A percentile compares a stretch with the other conserved stretches of the same genome.
These are phyloP conservation scores for Neodiprion fabricii DNA, from an alignment of 1,140 invertebrate genomes.

Conservation along the genomic window DNA sequence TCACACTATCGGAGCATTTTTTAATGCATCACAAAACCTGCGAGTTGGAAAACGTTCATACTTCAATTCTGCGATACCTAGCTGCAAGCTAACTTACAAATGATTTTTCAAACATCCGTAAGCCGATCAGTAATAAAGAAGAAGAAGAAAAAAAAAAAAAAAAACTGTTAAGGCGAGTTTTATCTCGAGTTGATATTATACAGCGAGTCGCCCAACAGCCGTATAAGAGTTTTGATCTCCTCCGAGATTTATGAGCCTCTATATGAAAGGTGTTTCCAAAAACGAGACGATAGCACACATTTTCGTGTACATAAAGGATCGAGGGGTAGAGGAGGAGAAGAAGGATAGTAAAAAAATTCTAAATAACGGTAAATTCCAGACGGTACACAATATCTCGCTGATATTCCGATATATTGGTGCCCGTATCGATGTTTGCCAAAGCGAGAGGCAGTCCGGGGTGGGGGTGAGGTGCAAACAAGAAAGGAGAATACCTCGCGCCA, in stretches of 20 bases:
- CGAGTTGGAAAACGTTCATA: too few species aligned
- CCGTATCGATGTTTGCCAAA: constrained; percentile 47
- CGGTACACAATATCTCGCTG: constrained; percentile 38
- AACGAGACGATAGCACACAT: too few species aligned
- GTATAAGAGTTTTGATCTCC: background rate
- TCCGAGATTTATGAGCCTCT: background rate
- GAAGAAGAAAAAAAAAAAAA: too few species aligned
- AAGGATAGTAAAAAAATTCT: background rate
- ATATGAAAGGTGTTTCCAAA: background rate
- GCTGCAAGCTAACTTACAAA: too few species aligned
- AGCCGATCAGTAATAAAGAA: too few species aligned
- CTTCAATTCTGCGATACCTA: too few species aligned
- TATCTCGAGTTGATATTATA: too few species aligned
- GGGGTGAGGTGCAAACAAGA: constrained; percentile 54
- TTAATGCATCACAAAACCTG: too few species aligned
- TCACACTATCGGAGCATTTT: too few species aligned
- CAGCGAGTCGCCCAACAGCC: too few species aligned
- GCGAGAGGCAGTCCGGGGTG: constrained; percentile 23
- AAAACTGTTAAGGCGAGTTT: too few species aligned
- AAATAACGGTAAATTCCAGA: constrained; percentile 15
- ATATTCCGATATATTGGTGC: constrained; percentile 53
- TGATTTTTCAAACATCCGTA: too few species aligned
- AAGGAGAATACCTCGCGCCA: constrained; percentile 46
- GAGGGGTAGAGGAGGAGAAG: background rate
- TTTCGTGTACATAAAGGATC: background rate